These are phyloP conservation scores for Leucozona laternaria DNA, from an alignment of 2,888 invertebrate species.

Conservation along the genomic window DNA sequence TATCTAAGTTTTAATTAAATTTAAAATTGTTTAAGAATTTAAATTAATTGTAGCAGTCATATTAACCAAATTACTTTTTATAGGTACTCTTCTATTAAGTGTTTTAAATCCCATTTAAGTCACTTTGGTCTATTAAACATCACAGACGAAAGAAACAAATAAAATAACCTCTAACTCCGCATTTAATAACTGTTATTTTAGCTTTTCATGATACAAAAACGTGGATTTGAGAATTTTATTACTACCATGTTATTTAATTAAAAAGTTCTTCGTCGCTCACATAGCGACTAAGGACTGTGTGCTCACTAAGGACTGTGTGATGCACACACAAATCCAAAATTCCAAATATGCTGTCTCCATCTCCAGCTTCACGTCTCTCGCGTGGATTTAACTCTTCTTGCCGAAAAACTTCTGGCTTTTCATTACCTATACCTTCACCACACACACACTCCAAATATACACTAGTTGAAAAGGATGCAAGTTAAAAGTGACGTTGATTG, in stretches of 20 bases:
- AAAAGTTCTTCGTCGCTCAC: slow-evolving; percentile 39
- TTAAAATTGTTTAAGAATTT: background rate
- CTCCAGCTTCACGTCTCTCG: background rate
- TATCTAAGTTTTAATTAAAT: background rate
- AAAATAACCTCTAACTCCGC: slow-evolving; percentile 7
- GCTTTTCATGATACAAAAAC: slow-evolving; percentile 31
- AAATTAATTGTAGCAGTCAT: background rate
- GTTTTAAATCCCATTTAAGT: slow-evolving; percentile 8
- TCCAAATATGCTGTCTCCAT: background rate
- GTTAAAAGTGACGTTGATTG: slow-evolving; percentile 67
- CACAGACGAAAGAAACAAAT: background rate
- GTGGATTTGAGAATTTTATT: slow-evolving; percentile 49
- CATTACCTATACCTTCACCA: background rate
- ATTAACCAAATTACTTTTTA: background rate
- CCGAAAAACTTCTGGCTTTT: slow-evolving; percentile 6
- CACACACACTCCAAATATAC: background rate
- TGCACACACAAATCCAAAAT: background rate
- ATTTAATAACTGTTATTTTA: slow-evolving; percentile 34
- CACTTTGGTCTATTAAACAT: slow-evolving; percentile 12
- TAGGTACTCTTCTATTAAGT: background rate
- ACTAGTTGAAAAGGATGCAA: slow-evolving; percentile 55
- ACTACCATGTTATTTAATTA: slow-evolving; percentile 65
- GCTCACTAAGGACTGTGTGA: too few relatives aligned
- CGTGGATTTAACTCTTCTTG: slow-evolving; percentile 27
- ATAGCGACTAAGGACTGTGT: too few relatives aligned